Base-by-base conservation (phyloP, 2,113 vertebrate species). In the Atlantisia rogersi region DNA sequence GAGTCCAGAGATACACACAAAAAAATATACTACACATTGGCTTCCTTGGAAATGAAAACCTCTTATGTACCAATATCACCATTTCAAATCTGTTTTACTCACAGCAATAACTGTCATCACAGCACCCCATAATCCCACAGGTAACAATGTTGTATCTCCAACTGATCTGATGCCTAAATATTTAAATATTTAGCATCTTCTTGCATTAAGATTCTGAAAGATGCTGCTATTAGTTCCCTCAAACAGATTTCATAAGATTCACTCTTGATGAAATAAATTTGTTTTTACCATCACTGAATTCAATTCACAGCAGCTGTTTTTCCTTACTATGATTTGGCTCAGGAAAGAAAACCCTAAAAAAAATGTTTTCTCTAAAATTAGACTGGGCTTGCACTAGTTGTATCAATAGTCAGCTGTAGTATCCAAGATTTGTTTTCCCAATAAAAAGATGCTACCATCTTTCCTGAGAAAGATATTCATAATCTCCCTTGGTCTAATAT, bases 221-320 rank as follows among this genome's bases (percentile, higher is more conserved):
- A 71, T 1, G 3, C 7, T 2, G 0, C 2, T 48, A 59, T 50
- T 59, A 63, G 24, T 73, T 59, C 20, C 19, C 37, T 5, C 42
- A 76, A 53, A 56, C 12, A 52, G 11, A 62, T 52, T 76, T 76
- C 17, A 1, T 31, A 69, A 68, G 12, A 76, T 40, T 62, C 67
- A 50, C 31, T 71, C 44, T 46, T 46, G 21, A 79, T 56, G 16
- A 87, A 13, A 32, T n/a, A 2, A 19, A 14, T 2, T 56, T 5
- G 3, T n/a, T 83, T 46, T 55, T 32, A 88, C 21, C 15, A 22
- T 28, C 24, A 52, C 3, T 26, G 1, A 5, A n/a, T 40, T 70
- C 68, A 65, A 42, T 88, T 58, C 22, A 42, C 44, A 46, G 44
- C 10, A 55, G 25, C 4, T 32, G 0, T 3, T 76, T 79, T 55